Evolutionary conservation across 2,113 vertebrate species (phyloP).

Genomic region (Axis porcinus): DNA sequence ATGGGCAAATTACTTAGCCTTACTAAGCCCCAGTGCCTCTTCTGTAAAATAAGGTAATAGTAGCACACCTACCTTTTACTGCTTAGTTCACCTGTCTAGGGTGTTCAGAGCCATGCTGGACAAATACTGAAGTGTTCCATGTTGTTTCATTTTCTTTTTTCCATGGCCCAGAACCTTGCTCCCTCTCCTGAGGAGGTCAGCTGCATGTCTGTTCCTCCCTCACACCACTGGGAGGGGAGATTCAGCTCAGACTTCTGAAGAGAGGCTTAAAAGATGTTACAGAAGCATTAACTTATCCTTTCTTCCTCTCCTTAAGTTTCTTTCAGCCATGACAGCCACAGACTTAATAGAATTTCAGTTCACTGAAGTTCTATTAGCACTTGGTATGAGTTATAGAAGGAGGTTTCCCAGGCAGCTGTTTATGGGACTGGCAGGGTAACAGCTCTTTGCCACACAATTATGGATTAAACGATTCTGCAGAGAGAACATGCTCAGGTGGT

Average conservation of each 20-base stretch:
- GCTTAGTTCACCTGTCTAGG: not conserved
- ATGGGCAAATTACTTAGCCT: not conserved
- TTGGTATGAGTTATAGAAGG: slow-evolving; percentile 51
- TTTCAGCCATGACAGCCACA: slow-evolving; percentile 51
- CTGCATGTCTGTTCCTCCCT: not conserved
- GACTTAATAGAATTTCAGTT: slow-evolving; percentile 55
- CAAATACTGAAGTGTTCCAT: not conserved
- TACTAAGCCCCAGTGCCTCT: not conserved
- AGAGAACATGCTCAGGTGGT: not conserved
- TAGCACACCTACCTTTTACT: no score
- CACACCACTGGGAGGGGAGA: not conserved
- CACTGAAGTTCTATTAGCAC: slow-evolving; percentile 56
- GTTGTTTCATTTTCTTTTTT: not conserved
- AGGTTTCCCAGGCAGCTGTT: slow-evolving; percentile 34
- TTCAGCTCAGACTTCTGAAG: not conserved
- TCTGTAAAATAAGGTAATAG: not conserved
- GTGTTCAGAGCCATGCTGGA: not conserved
- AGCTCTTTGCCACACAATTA: not conserved
- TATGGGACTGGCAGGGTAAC: not conserved
- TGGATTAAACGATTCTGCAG: not conserved
- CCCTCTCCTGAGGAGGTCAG: not conserved
- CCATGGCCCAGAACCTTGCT: not conserved
- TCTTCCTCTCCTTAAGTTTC: slow-evolving; percentile 25
- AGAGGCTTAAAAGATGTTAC: not conserved
- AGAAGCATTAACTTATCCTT: slow-evolving; percentile 31